phyloP scores from a whole-genome alignment of 2,888 invertebrate genomes.

The Drosophila monieri region DNA sequence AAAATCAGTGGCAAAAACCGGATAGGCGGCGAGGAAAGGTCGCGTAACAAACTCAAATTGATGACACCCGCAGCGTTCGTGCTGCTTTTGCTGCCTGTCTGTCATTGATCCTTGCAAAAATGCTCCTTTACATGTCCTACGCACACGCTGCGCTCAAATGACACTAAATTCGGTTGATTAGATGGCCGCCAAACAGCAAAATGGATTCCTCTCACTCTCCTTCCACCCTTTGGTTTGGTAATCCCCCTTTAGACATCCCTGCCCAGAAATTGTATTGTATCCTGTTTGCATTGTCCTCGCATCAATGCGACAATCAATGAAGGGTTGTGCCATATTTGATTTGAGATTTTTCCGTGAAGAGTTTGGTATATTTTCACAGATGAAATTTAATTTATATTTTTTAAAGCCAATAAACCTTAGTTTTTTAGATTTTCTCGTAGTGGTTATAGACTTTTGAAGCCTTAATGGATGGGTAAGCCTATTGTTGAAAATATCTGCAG shows the following conservation, averaged over 20 bases:
- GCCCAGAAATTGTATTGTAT: constrained; percentile 21
- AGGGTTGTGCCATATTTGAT: constrained; percentile 3
- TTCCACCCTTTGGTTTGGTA: not conserved
- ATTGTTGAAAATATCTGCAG: not conserved
- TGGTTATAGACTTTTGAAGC: not conserved
- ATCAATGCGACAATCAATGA: constrained; percentile 12
- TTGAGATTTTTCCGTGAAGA: not conserved
- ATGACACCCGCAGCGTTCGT: constrained; percentile 71
- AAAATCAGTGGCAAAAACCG: constrained; percentile 69
- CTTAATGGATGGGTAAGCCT: not conserved
- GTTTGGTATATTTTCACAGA: not conserved
- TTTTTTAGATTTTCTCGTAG: not conserved
- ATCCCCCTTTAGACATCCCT: constrained; percentile 1
- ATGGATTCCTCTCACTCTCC: constrained; percentile 18
- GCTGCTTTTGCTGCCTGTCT: constrained; percentile 40
- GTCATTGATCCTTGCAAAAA: constrained; percentile 72
- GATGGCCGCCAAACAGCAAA: constrained; percentile 60
- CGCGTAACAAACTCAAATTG: constrained; percentile 66
- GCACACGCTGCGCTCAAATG: constrained; percentile 60
- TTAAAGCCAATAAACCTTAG: not conserved
- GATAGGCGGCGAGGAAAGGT: not conserved
- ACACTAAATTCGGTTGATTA: constrained; percentile 78
- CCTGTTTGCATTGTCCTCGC: constrained; percentile 7
- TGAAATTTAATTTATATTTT: not conserved
- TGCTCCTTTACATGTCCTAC: constrained; percentile 59